Percentiles rank a stretch among this genome's conserved stretches.
These are phyloP conservation scores for Hylyphantes graminicola DNA, from an alignment of 1,140 invertebrate species.

Conservation along the genomic window DNA sequence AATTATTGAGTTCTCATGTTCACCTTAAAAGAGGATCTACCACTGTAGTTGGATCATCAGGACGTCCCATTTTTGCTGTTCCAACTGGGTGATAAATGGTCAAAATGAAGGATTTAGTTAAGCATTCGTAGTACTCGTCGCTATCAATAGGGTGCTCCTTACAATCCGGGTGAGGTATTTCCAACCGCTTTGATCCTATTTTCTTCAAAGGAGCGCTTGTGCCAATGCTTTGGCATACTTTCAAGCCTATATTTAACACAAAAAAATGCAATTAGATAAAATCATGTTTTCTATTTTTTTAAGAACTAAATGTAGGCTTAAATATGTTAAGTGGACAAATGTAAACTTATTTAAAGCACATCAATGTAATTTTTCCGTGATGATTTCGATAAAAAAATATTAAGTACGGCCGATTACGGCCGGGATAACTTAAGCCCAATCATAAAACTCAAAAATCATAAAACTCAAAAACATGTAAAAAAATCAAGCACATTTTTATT, in stretches of 20 bases:
- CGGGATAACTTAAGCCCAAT: no score
- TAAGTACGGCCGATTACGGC: no score
- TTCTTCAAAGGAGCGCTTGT: constrained; percentile 73
- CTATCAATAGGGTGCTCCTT: constrained; percentile 77
- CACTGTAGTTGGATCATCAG: constrained; percentile 77
- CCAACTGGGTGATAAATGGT: constrained; percentile 81
- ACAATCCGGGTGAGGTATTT: constrained; percentile 77
- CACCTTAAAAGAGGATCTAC: constrained; percentile 77
- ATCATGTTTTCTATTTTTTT: no score
- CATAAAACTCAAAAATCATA: no score
- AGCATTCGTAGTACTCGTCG: constrained; percentile 81
- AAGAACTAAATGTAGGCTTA: no score
- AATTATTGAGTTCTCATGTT: neutral
- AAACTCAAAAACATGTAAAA: no score
- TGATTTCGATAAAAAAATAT: no score
- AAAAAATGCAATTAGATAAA: neutral
- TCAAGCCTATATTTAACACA: constrained; percentile 69
- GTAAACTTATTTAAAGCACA: no score
- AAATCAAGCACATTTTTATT: no score
- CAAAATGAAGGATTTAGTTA: constrained; percentile 79
- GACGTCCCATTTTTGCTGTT: constrained; percentile 81
- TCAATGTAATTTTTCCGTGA: no score
- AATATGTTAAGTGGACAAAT: no score
- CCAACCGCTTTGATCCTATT: constrained; percentile 41
- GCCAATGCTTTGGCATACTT: constrained; percentile 72